Base-by-base conservation (phyloP, 2,797 vertebrate species). In the Mormyrus proboscirostris region DNA sequence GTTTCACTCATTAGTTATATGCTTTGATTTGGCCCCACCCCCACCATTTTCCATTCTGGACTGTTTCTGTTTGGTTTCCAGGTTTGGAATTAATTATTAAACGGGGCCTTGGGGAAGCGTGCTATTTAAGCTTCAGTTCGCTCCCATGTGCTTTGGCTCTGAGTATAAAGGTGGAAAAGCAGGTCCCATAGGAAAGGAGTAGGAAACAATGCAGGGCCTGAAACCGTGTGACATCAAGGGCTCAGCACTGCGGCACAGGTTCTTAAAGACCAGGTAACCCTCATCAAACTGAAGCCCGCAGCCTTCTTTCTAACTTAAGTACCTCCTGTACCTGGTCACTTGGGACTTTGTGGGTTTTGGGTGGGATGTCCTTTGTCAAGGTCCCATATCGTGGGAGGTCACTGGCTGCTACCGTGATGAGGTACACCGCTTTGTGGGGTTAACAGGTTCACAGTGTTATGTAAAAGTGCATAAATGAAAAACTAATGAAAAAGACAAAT, bases 61-160 rank as follows among this genome's bases (percentile, higher is more conserved):
- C 86, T 93, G 91, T 90, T 93, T 90, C 90, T 95, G 93, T 91
- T 92, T 90, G 92, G 87, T 92, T 94, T 95, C 90, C 91, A 91
- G 93, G 88, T 92, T 93, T 92, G 91, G 91, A 90, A 93, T 92
- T 92, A 94, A 94, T 94, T 93, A 93, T 93, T 93, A 94, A 93
- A 94, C 89, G 92, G 89, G 91, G 89, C 93, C 91, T 89, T 19
- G 44, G 91, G 89, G 93, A 90, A 87, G 92, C 91, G 53, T 59
- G 91, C 89, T 91, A 93, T 92, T 92, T 91, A 92, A 88, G 91
- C 84, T 53, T 89, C 90, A 92, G 88, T 91, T 90, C 53, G 90
- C 90, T 88, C 93, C 93, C 93, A 91, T 91, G 91, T 93, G 91
- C 91, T 93, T 38, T 90, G 90, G 91, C 88, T 93, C 93, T 93